Evolutionary conservation across 2,888 invertebrate species (phyloP).

Genomic region (Sepiola atlantica): DNA sequence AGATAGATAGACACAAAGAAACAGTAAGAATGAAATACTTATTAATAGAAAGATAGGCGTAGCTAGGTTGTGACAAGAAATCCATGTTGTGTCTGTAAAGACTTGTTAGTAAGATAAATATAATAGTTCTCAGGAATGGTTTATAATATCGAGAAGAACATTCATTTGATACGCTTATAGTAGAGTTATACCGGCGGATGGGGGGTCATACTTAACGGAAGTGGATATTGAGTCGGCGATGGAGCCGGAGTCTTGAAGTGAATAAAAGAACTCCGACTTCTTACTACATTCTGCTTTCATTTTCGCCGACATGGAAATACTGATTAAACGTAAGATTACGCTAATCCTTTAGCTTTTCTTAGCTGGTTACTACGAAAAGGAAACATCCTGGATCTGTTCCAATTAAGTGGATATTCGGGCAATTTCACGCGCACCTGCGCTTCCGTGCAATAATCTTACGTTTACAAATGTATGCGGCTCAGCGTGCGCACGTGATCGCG

Average conservation of each 20-base stretch:
- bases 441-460: not conserved
- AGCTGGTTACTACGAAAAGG: slow-evolving; percentile 16
- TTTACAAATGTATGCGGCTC: not conserved
- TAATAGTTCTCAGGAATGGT: not conserved
- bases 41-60: too few relatives aligned
- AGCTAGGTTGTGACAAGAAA: too few relatives aligned
- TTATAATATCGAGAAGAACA: not conserved
- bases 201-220: not conserved
- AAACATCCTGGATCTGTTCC: slow-evolving; percentile 10
- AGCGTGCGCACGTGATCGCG: not conserved
- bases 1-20: too few relatives aligned
- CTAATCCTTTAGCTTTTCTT: not conserved
- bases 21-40: too few relatives aligned
- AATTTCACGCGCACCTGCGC: slow-evolving; percentile 9
- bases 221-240: not conserved
- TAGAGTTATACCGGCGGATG: too few relatives aligned
- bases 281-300: not conserved
- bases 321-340: not conserved
- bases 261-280: not conserved
- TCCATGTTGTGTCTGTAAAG: too few relatives aligned
- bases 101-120: too few relatives aligned
- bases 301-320: not conserved
- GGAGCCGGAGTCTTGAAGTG: not conserved
- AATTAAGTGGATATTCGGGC: slow-evolving; percentile 14
- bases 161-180: not conserved